Base-by-base conservation (phyloP, 1,140 invertebrate species). In the Mercenaria mercenaria region DNA sequence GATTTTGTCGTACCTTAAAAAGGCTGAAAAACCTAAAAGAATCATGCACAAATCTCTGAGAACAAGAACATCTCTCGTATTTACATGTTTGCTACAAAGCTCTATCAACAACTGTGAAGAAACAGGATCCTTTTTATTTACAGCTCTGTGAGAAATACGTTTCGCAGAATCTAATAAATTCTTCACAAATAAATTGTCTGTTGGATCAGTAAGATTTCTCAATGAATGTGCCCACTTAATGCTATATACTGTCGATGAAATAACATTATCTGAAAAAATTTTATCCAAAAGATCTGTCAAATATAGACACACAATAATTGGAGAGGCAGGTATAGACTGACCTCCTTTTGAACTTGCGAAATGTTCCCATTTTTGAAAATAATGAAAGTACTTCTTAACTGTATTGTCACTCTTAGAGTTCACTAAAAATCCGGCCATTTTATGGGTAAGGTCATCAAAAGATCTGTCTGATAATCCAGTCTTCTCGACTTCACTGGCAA, bases 1-100 rank as follows among this genome's bases (percentile, higher is more conserved):
- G 3, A 92, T 15, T 56, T 92, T 90, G 47, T 87, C 86, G 81
- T 81, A 91, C 34, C 89, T 76, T 18, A 90, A 87, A 88, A 90
- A 90, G 2, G 64, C 86, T 18, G 52, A 43, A 77, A 59, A 90
- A 50, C 15, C 50, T 29, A 90, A 13, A n/a, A 90, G 8, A 47
- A 84, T 83, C 88, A 90, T 90, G 37, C 43, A 61, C 37, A 90
- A 52, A 77, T 90, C 80, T 64, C 80, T 37, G 13, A 84, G 6
- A 37, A 84, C 29, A 11, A 77, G 15, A 34, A 89, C 23, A 47
- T 89, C 88, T 34, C 13, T 64, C 13, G 3, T 50, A 72, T 20
- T 4, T n/a, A 43, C 23, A 76, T 89, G 69, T 41, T 82, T 89
- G 20, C n/a, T 15, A 76, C 39, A 82, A 11, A 89, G 37, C 13